Evolutionary conservation across 2,113 vertebrate genomes (phyloP).

Genomic region (Brachionichthys hirsutus): DNA sequence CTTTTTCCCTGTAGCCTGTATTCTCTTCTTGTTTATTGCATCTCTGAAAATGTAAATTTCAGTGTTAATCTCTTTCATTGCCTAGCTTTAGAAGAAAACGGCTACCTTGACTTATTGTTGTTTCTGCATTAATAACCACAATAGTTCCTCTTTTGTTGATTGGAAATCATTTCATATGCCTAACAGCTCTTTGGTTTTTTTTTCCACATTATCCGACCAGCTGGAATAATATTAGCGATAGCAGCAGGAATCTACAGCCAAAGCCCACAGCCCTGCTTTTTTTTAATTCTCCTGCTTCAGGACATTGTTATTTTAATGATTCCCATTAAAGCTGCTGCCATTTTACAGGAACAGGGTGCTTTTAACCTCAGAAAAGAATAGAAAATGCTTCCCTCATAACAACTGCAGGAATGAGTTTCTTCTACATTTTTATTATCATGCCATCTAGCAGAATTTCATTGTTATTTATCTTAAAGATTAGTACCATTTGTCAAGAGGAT

Average conservation of each 20-base stretch:
- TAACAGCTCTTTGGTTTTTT: background rate
- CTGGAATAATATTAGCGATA: conserved; percentile 44
- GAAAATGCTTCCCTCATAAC: conserved; percentile 1
- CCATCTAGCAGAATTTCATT: too few relatives aligned
- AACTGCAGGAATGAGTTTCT: too few relatives aligned
- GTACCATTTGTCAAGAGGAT: too few relatives aligned
- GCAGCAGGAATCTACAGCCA: conserved; percentile 16
- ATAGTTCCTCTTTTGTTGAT: background rate
- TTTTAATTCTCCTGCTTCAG: conserved; percentile 26
- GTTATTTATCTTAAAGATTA: too few relatives aligned
- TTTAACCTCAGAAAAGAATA: conserved; percentile 15
- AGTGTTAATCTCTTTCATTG: conserved; percentile 3
- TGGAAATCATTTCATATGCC: conserved; percentile 13
- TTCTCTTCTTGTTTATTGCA: background rate
- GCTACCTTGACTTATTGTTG: background rate
- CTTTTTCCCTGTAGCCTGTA: background rate
- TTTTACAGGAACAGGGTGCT: conserved; percentile 15
- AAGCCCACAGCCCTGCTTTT: conserved; percentile 27
- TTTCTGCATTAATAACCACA: conserved; percentile 14
- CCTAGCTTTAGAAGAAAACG: background rate
- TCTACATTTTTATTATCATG: too few relatives aligned
- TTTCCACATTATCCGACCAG: conserved; percentile 21
- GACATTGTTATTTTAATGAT: conserved; percentile 47
- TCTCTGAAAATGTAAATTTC: conserved; percentile 1
- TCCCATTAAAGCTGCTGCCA: conserved; percentile 34